Evolutionary conservation across 1,140 invertebrate species (phyloP), one percentile per base, ranked within the genome.

Genomic region (Sitobion miscanthi): DNA sequence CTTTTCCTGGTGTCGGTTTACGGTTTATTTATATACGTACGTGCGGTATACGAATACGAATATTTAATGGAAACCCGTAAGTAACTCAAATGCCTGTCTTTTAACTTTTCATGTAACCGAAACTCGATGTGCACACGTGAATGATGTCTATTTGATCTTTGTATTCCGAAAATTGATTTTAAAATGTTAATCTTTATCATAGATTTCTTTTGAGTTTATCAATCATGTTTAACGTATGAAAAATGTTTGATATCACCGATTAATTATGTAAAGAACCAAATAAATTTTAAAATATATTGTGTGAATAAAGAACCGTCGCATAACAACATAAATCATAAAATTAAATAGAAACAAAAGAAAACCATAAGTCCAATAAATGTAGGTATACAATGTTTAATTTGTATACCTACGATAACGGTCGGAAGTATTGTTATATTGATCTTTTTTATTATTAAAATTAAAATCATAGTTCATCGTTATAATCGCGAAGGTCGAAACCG

Each of bases 21-120:
- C 89, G n/a, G 89, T 90, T 90, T 45, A 90, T 90, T 90, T 90
- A 62, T 77, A 77, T 69, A 88, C 86, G 47, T 57, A 57, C 88
- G 38, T 45, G 25, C 20, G 11, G 5, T n/a, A 25, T 38, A 69
- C 89, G 25, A 90, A 25, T 38, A 69, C 89, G 42, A 90, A 90
- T 90, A 90, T 90, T 90, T 90, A 69, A 90, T 90, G 57, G 89
- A 62, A 62, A 42, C 14, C 88, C 52, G 35, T 25, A 90, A 42
- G 54, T 21, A 89, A 57, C 88, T 54, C 20, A 62, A 47, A 69
- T 90, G 45, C 17, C 62, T 77, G 14, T 30, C 30, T 45, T 35
- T 38, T 90, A 69, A 69, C 42, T 90, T 90, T 90, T 90, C 35
- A 57, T 89, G 62, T 23, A 11, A 38, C 14, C 2, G 38, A 2